Evolutionary conservation across 2,797 vertebrate genomes (phyloP).

Genomic region (Aphelocoma californica): DNA sequence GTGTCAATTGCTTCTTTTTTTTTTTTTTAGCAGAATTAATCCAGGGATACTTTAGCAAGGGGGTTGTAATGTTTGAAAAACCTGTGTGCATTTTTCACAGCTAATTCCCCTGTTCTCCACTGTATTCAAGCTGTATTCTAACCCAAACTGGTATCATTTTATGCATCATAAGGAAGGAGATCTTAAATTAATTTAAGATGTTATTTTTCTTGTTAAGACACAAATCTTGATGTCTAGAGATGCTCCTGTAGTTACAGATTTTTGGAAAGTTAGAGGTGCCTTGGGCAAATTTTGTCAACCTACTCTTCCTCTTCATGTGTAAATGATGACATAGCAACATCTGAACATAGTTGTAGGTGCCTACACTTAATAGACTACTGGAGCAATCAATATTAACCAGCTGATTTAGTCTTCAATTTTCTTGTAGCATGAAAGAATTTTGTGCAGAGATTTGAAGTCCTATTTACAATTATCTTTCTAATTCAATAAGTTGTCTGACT

Average conservation of each 20-base stretch:
- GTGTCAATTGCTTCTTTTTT: conserved; percentile 46
- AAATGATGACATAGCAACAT: not conserved
- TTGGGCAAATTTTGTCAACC: not conserved
- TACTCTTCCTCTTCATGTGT: not conserved
- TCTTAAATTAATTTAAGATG: not conserved
- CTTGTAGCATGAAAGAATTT: not conserved
- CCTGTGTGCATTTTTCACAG: conserved; percentile 40
- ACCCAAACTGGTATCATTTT: not conserved
- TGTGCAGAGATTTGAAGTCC: not conserved
- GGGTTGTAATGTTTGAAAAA: conserved; percentile 43
- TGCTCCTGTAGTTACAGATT: not conserved
- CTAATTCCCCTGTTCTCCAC: not conserved
- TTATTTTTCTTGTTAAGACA: not conserved
- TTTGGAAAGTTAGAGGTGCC: not conserved
- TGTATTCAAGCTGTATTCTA: not conserved
- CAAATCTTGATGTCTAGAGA: not conserved
- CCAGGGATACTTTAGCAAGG: conserved; percentile 47
- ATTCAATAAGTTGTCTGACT: not conserved
- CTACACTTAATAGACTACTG: not conserved
- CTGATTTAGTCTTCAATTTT: not conserved
- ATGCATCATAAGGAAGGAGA: not conserved
- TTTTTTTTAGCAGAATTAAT: conserved; percentile 49
- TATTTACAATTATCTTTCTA: not conserved
- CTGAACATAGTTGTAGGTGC: not conserved
- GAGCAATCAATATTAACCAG: not conserved